These are phyloP conservation scores for Dastarcus helophoroides DNA, from an alignment of 2,888 invertebrate species.

Conservation along the genomic window DNA sequence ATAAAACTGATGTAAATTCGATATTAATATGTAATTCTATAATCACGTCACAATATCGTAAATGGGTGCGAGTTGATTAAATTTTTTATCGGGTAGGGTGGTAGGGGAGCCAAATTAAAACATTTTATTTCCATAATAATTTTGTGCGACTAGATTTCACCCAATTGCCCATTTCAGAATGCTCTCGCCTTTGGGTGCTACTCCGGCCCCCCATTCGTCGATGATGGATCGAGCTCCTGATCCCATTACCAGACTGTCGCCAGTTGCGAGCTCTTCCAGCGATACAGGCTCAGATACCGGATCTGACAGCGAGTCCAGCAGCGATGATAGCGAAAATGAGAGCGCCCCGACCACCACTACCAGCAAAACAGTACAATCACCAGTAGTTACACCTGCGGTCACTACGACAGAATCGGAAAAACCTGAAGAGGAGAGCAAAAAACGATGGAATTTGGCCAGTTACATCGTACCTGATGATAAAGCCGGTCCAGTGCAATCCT, in stretches of 20 bases:
- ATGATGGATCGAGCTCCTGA: constrained; percentile 24
- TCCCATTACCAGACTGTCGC: constrained; percentile 9
- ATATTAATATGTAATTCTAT: too few species aligned
- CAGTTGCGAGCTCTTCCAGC: constrained; percentile 48
- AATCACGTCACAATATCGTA: too few species aligned
- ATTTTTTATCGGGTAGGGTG: too few species aligned
- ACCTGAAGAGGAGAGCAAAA: constrained; percentile 37
- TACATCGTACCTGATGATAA: constrained; percentile 34
- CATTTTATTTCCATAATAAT: constrained; percentile 9
- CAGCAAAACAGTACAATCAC: constrained; percentile 10
- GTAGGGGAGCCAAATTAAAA: too few species aligned
- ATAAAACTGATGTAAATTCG: too few species aligned
- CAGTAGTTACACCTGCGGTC: constrained; percentile 20
- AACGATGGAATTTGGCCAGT: constrained; percentile 32
- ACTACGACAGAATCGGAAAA: constrained; percentile 28
- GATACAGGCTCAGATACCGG: constrained; percentile 53
- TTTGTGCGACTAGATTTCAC: constrained; percentile 5
- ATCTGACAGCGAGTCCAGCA: constrained; percentile 43
- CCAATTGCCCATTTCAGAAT: too few species aligned
- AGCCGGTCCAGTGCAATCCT: constrained; percentile 16
- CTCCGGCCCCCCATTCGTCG: constrained; percentile 37
- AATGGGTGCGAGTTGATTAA: too few species aligned
- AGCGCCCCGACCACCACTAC: constrained; percentile 19
- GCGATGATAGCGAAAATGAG: constrained; percentile 44
- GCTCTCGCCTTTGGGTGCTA: constrained; percentile 41